Base-by-base conservation (phyloP, 2,888 invertebrate genomes). In the Cantharis nigra region DNA sequence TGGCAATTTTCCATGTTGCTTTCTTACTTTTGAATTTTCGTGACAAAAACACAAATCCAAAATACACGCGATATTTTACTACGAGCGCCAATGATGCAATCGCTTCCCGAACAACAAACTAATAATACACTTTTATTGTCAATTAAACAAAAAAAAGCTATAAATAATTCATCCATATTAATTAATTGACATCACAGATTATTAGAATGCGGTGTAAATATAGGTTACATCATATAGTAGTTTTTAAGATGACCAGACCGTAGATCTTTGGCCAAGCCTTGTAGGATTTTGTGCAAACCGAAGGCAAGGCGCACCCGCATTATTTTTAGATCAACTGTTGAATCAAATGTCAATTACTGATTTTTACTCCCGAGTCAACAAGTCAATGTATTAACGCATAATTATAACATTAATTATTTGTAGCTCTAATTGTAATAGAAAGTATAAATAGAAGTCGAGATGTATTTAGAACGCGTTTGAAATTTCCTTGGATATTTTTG, bases 191-290 rank as follows among this genome's bases (percentile, higher is more conserved):
- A 74, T 78, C 70, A 70, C 23, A 20, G 64, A 63, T 71, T 69
- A 76, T 71, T 76, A 73, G 65, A 71, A 70, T 70, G 70, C 63
- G n/a, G 69, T 79, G 73, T 64, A 77, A 76, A 77, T 73, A 69
- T 77, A 69, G 77, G 77, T 79, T 77, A 79, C 77, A 77, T 75
- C 75, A 79, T 62, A 69, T 62, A 69, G 67, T 30, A 28, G 62
- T 62, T 9, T 28, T 63, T 69, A 16, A 74, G 28, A 33, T 72
- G 75, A 78, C 63, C 73, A 73, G 64, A 71, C 70, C 70, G 69
- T 83, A 83, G 84, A 83, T 76, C 79, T 65, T 30, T 69, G 79
- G 85, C 85, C 84, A 84, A 84, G 82, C 82, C 83, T 83, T 78
- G 73, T 75, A 80, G 76, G 80, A 82, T 83, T 84, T 82, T 83